A percentile compares a stretch with the other conserved stretches of the same genome.
Conservation (phyloP, 2,888 invertebrate genomes). For the Andrena trimmerana region DNA sequence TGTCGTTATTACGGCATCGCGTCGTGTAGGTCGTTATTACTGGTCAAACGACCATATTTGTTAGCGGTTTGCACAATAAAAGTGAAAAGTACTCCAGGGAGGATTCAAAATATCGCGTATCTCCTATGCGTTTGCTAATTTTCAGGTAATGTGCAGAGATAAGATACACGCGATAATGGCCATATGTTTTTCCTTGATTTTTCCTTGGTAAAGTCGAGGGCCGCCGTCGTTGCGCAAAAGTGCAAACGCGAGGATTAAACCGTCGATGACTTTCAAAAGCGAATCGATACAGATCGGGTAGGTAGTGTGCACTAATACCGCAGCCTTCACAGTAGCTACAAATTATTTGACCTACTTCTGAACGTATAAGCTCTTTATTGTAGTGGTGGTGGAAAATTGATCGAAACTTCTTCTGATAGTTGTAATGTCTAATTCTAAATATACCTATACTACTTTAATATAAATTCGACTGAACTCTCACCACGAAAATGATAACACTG, state of each 20-base stretch:
- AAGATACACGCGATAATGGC: conserved; percentile 12
- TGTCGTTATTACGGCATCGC: conserved; percentile 55
- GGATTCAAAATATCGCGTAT: not conserved
- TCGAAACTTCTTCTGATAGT: too few species aligned
- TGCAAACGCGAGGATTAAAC: conserved; percentile 21
- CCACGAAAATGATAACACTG: not conserved
- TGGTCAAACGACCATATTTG: conserved; percentile 28
- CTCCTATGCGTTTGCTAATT: not conserved
- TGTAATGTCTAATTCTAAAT: too few species aligned
- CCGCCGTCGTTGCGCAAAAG: conserved; percentile 31
- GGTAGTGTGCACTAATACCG: not conserved
- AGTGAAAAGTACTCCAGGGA: not conserved
- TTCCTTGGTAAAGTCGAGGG: not conserved
- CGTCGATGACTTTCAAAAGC: conserved; percentile 7
- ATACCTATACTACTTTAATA: too few species aligned
- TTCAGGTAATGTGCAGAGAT: conserved; percentile 8
- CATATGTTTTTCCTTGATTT: conserved; percentile 18
- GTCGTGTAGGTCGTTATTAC: conserved; percentile 56
- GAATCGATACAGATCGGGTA: not conserved
- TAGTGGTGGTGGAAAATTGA: too few species aligned
- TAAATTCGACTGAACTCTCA: not conserved
- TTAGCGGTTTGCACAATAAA: conserved; percentile 32
- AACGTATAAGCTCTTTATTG: not conserved
- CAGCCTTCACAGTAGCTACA: not conserved
- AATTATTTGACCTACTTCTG: not conserved